Evolutionary conservation across 2,797 vertebrate genomes (phyloP).

Genomic region (Eurystomus glaucurus): DNA sequence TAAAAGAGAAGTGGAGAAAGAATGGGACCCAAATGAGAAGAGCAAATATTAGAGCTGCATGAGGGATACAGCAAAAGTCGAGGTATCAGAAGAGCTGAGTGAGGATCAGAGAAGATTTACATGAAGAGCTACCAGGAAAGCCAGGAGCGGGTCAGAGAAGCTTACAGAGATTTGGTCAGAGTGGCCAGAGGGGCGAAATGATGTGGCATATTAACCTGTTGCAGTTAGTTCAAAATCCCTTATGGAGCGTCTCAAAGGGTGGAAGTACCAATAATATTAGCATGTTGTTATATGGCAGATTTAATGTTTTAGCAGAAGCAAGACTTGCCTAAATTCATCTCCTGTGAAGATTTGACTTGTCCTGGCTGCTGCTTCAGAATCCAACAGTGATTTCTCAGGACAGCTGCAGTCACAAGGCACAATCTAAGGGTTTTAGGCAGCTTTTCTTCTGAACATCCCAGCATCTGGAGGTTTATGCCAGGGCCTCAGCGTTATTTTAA

Average conservation of each 20-base stretch:
- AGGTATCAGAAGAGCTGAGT: slow-evolving; percentile 32
- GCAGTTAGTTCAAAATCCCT: not conserved
- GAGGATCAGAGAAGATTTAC: slow-evolving; percentile 45
- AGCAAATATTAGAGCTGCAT: not conserved
- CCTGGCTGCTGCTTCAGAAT: not conserved
- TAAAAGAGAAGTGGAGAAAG: not conserved
- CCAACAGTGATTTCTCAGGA: not conserved
- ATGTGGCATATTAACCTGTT: not conserved
- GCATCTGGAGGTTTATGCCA: not conserved
- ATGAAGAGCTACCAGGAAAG: slow-evolving; percentile 9
- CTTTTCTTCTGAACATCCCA: not conserved
- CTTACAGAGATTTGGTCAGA: slow-evolving; percentile 37
- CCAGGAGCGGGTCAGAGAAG: slow-evolving; percentile 27
- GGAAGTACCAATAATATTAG: not conserved
- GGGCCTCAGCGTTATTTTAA: not conserved
- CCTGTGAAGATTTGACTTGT: not conserved
- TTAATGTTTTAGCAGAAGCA: not conserved
- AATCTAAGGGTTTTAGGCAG: not conserved
- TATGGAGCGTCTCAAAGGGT: not conserved
- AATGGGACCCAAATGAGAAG: not conserved
- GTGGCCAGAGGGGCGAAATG: not conserved
- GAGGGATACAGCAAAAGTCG: not conserved
- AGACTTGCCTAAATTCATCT: not conserved
- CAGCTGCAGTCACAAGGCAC: not conserved
- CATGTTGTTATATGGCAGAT: not conserved